Evolutionary conservation across 2,888 invertebrate species (phyloP).

Genomic region (Ariolimax columbianus): DNA sequence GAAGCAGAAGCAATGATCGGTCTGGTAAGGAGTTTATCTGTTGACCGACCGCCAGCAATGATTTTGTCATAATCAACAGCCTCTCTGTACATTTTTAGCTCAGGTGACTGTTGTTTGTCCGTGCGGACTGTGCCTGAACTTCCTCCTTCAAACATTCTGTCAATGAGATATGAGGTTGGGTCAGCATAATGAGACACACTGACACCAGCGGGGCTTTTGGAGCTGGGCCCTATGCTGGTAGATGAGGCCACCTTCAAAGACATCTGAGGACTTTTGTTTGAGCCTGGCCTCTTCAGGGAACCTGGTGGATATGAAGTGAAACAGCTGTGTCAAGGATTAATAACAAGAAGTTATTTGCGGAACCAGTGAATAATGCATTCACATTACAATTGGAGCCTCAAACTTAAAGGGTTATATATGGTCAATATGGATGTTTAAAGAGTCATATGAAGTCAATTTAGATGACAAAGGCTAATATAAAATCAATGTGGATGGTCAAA

Average conservation of each 20-base stretch:
- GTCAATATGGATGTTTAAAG: too few relatives aligned
- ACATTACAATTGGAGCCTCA: too few relatives aligned
- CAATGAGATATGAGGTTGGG: conserved; percentile 67
- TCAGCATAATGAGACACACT: conserved; percentile 55
- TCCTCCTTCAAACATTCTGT: conserved; percentile 70
- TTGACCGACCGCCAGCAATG: background rate
- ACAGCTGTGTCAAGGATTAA: background rate
- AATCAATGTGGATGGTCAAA: too few relatives aligned
- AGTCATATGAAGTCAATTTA: too few relatives aligned
- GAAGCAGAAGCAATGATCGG: conserved; percentile 34
- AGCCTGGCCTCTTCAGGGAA: conserved; percentile 25
- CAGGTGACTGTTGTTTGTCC: conserved; percentile 56
- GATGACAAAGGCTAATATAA: too few relatives aligned
- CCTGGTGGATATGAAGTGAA: background rate
- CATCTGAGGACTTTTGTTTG: conserved; percentile 31
- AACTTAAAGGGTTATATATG: too few relatives aligned
- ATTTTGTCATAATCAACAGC: conserved; percentile 61
- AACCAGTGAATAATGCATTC: background rate
- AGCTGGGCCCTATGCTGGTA: conserved; percentile 33
- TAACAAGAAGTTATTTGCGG: background rate
- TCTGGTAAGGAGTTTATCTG: background rate
- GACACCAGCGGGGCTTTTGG: conserved; percentile 26
- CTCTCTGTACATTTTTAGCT: conserved; percentile 68
- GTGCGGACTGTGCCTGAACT: background rate
- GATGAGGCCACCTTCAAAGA: background rate